Base-by-base conservation (phyloP, 1,140 invertebrate species). In the Hypothenemus hampei region DNA sequence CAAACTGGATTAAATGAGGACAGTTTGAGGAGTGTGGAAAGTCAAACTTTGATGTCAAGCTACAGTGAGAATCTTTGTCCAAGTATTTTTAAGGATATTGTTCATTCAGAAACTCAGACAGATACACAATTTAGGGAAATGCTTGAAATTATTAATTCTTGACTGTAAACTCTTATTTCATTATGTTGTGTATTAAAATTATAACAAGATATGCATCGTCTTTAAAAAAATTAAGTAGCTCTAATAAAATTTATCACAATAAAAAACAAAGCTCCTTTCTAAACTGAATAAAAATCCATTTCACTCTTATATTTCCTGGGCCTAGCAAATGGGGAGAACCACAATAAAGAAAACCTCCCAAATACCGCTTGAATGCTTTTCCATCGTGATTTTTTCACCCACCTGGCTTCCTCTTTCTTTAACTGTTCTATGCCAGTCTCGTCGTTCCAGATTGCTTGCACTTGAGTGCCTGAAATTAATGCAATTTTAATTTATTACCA, bases 371-470 rank as follows among this genome's bases (percentile, higher is more conserved):
- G 91, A 57, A 98, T 86, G 63, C 89, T 95, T 77, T 93, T 90
- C 87, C 93, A 94, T 39, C 87, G 77, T 1, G 90, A 93, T 61
- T 91, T 91, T 60, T 89, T 88, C 13, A 87, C 86, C 91, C 92
- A 95, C 10, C 87, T 76, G 0, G 90, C 89, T 71, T 93, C 84
- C 70, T 96, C 93, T 68, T 93, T 93, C 73, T 96, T 96, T 61
- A 97, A 71, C 75, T 94, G 90, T 70, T 96, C 93, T 61, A 97
- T 97, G 26, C 92, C 93, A 60, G 97, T 99, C 79, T 99, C 93
- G 77, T 99, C 97, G 69, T 93, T 92, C 81, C 94, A 97, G 67
- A 99, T 99, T 8, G 95, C 93, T 70, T 94, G 91, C n/a, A 99
- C 73, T 73, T 98, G 94, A 3, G 58, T 60, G 13, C 55, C 53